These are phyloP conservation scores for Hoplodrina blanda DNA, from an alignment of 2,888 invertebrate genomes.

Conservation along the genomic window DNA sequence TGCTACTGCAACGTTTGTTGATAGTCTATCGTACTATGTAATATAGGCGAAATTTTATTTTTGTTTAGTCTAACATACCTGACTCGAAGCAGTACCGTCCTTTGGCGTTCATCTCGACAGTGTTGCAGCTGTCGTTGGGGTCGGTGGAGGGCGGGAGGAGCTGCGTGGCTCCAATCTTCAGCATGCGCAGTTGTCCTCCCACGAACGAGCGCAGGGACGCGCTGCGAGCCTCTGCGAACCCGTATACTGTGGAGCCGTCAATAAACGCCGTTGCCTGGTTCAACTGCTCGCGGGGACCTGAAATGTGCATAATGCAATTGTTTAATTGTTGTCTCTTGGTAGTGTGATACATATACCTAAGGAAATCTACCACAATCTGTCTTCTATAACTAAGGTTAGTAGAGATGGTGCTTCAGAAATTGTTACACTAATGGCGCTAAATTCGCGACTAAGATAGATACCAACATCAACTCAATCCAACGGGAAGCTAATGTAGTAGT, in stretches of 20 bases:
- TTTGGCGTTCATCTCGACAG: constrained; percentile 91
- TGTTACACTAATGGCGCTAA: too few relatives aligned
- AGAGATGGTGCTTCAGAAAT: too few relatives aligned
- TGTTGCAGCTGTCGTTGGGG: constrained; percentile 94
- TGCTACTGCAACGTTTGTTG: not conserved
- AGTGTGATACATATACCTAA: too few relatives aligned
- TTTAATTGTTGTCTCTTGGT: too few relatives aligned
- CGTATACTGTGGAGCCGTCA: constrained; percentile 96
- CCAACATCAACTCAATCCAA: too few relatives aligned
- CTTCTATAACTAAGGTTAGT: too few relatives aligned
- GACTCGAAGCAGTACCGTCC: constrained; percentile 96
- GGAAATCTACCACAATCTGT: too few relatives aligned
- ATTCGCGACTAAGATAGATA: too few relatives aligned
- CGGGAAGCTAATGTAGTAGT: too few relatives aligned
- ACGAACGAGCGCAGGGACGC: constrained; percentile 85
- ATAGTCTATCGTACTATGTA: not conserved
- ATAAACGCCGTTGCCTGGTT: constrained; percentile 96
- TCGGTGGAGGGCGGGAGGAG: constrained; percentile 93
- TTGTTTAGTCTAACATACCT: constrained; percentile 78
- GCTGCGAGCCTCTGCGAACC: constrained; percentile 89
- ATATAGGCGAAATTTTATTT: too few relatives aligned
- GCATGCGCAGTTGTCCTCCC: constrained; percentile 92
- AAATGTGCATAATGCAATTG: not conserved
- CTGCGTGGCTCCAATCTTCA: constrained; percentile 91
- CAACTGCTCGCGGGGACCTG: constrained; percentile 95